Conservation (phyloP, 1,140 invertebrate species). For the Trachelipus rathkii region DNA sequence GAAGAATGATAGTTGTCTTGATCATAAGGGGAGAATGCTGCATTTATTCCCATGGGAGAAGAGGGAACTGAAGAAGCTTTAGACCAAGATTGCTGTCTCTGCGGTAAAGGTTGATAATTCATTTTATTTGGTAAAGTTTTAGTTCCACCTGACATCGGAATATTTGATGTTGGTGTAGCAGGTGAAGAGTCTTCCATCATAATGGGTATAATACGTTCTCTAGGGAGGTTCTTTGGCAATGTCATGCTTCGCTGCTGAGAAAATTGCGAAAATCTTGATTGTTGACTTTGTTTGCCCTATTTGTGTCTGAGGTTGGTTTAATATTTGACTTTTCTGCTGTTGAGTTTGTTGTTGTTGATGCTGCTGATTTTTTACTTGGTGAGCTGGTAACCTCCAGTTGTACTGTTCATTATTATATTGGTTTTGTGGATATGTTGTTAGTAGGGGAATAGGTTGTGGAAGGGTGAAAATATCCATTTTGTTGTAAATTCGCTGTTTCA, state of each 20-base stretch:
- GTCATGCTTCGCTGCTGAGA: conserved; percentile 21
- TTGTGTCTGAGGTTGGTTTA: conserved; percentile 16
- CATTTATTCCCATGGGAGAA: conserved; percentile 36
- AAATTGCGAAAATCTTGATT: not conserved
- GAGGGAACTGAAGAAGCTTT: conserved; percentile 18
- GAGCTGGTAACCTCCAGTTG: not conserved
- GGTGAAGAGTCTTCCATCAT: conserved; percentile 35
- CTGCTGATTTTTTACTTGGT: conserved; percentile 25
- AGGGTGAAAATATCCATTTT: not conserved
- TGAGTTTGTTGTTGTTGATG: conserved; percentile 30
- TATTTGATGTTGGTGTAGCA: not conserved
- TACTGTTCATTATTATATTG: not conserved
- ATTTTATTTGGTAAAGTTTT: not conserved
- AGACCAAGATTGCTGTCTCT: not conserved
- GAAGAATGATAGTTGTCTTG: conserved; percentile 47
- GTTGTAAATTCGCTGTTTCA: not conserved
- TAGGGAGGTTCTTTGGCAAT: conserved; percentile 34
- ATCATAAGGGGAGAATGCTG: conserved; percentile 47
- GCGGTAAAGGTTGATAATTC: not conserved
- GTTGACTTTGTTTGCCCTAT: not conserved
- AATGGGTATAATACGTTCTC: conserved; percentile 44
- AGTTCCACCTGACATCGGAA: conserved; percentile 27
- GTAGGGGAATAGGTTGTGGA: not conserved
- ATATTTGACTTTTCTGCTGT: not conserved
- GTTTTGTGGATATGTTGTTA: not conserved